phyloP scores from a whole-genome alignment of 1,140 invertebrate species.

The Pararge aegeria region DNA sequence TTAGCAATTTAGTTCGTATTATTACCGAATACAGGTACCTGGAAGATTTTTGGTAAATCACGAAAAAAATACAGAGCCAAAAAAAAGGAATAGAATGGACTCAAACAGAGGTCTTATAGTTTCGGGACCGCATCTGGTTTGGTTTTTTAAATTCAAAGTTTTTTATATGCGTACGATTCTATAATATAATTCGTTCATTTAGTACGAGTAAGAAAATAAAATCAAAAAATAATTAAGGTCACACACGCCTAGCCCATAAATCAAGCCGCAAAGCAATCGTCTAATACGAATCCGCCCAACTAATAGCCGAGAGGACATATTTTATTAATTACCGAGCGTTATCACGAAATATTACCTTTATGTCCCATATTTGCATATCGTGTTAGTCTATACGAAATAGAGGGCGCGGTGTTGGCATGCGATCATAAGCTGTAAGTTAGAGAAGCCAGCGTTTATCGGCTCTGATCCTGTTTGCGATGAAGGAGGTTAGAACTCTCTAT shows the following conservation, averaged over 20 bases:
- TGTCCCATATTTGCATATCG: slow-evolving; percentile 75
- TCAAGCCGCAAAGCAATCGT: slow-evolving; percentile 55
- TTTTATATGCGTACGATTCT: not conserved
- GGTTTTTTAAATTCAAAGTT: too few relatives aligned
- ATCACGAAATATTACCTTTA: slow-evolving; percentile 76
- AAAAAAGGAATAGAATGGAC: too few relatives aligned
- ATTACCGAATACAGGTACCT: too few relatives aligned
- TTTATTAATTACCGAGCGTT: slow-evolving; percentile 71
- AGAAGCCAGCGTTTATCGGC: slow-evolving; percentile 17
- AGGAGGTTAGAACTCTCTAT: too few relatives aligned
- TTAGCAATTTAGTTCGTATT: too few relatives aligned
- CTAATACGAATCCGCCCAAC: slow-evolving; percentile 61
- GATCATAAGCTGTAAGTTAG: slow-evolving; percentile 30
- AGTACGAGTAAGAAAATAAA: slow-evolving; percentile 10
- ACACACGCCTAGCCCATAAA: slow-evolving; percentile 49
- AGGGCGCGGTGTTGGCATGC: slow-evolving; percentile 57
- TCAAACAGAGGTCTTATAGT: too few relatives aligned
- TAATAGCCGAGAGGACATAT: slow-evolving; percentile 61
- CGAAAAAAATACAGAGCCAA: too few relatives aligned
- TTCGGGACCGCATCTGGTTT: too few relatives aligned
- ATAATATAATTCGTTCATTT: not conserved
- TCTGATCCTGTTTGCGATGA: too few relatives aligned
- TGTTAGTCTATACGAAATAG: slow-evolving; percentile 56
- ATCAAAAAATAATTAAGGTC: slow-evolving; percentile 55
- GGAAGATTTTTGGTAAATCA: too few relatives aligned